Evolutionary conservation across 1,140 invertebrate genomes (phyloP), one percentile per base, ranked within the genome.

Genomic region (Philotrypesis tridentata): DNA sequence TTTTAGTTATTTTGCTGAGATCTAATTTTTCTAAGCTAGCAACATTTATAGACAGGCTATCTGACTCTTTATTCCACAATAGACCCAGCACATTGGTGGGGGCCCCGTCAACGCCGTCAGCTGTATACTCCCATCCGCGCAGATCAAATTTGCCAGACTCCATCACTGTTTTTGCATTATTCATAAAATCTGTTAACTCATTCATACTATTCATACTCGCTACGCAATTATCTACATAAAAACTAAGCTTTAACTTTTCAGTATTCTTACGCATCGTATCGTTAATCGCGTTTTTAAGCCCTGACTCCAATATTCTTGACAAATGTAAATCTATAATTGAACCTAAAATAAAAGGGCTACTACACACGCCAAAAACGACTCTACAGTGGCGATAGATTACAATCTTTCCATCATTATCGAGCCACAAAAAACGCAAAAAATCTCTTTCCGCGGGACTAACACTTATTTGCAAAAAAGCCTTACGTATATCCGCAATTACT

Each of bases 1-100:
- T 80, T 82, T 87, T 87, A 0, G 75, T 78, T 29, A 68, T 27
- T 17, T 55, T 29, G 2, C 37, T 3, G 6, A 27, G 9, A 0
- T 17, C 12, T 60, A 48, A 40, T 25, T 21, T 70, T 48, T 14
- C 48, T 21, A 63, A 40, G 37, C 9, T 63, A 17, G 14, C 0
- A 25, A 63, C 48, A 9, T 72, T 83, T 17, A 83, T 65, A 11
- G 33, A 27, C 29, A 80, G 43, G 1, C 25, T 61, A 37, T 83
- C 77, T 12, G n/a, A 9, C 2, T 11, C 14, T 31, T 83, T 83
- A 74, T 79, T 68, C 55, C 37, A 83, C 31, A 65, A 27, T 9
- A 79, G 21, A n/a, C 82, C 82, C 4, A 83, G 61, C 5, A 83
- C 79, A 25, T 31, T 29, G 21, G 63, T 72, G 21, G 27, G 25